phyloP scores from a whole-genome alignment of 1,140 invertebrate genomes.

The Drosophila quadrilineata region DNA sequence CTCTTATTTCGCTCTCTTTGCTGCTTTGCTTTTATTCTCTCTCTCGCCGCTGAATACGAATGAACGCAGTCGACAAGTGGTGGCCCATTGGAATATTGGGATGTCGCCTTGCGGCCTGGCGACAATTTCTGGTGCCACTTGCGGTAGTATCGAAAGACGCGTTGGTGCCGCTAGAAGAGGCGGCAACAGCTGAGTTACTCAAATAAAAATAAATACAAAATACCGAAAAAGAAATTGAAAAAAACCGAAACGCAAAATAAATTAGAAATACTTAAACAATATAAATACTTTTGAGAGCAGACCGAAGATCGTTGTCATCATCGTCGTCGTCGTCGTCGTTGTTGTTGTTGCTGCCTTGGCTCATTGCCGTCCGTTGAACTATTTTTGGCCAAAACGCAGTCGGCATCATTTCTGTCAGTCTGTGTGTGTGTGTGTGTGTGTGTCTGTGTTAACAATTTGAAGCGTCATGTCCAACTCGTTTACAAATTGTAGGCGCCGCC shows the following conservation, averaged over 20 bases:
- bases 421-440: background rate
- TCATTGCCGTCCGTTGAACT: constrained; percentile 60
- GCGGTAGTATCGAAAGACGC: constrained; percentile 60
- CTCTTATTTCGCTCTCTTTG: background rate
- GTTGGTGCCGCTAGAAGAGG: constrained; percentile 41
- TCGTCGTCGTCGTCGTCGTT: background rate
- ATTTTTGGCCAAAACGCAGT: constrained; percentile 71
- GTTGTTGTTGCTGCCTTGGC: constrained; percentile 60
- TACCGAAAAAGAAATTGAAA: constrained; percentile 22
- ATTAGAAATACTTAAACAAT: constrained; percentile 6
- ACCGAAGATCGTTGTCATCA: background rate
- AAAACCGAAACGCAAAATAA: constrained; percentile 14
- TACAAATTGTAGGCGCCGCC: constrained; percentile 62
- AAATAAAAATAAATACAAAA: constrained; percentile 50
- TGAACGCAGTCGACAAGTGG: constrained; percentile 69
- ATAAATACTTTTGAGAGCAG: constrained; percentile 17
- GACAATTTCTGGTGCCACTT: constrained; percentile 35
- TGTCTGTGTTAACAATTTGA: constrained; percentile 34
- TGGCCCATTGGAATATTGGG: constrained; percentile 44
- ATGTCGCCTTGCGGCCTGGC: constrained; percentile 39
- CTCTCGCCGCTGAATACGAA: constrained; percentile 26
- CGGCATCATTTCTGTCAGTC: constrained; percentile 27
- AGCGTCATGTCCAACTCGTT: constrained; percentile 68
- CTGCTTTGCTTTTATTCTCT: no score
- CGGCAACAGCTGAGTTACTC: background rate